A percentile compares a stretch with the other conserved stretches of the same genome.
Conservation (phyloP, 2,113 vertebrate species). For the Platichthys flesus region DNA sequence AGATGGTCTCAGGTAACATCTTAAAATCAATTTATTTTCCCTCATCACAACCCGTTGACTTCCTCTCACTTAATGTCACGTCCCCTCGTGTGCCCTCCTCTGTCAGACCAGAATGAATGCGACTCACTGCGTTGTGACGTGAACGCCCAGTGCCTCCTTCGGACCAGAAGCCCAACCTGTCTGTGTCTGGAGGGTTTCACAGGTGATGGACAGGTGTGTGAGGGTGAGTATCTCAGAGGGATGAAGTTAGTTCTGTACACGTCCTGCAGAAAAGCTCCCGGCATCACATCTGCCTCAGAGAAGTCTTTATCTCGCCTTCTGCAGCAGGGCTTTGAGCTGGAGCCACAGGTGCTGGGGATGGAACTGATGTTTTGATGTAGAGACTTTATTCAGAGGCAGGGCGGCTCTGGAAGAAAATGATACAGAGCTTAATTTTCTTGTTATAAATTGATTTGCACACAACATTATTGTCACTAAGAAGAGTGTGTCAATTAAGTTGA, state of each 20-base stretch:
- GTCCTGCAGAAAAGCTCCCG: conserved; percentile 11
- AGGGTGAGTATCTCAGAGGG: conserved; percentile 81
- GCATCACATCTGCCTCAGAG: conserved; percentile 21
- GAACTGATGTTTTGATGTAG: background rate
- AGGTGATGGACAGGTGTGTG: conserved; percentile 84
- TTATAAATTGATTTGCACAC: conserved; percentile 40
- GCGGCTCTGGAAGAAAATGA: conserved; percentile 8
- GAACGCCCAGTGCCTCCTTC: conserved; percentile 82
- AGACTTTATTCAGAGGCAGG: conserved; percentile 7
- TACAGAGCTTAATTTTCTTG: background rate
- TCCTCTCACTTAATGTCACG: background rate
- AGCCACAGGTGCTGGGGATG: background rate
- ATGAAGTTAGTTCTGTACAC: background rate
- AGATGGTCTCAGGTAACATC: conserved; percentile 89
- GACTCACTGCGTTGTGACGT: conserved; percentile 78
- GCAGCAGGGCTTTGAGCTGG: background rate
- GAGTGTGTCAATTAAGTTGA: conserved; percentile 81
- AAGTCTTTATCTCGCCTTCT: conserved; percentile 5
- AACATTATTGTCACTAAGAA: too few species aligned
- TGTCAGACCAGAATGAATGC: conserved; percentile 87
- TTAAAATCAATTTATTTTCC: background rate
- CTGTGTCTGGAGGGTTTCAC: conserved; percentile 87
- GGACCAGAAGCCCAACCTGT: conserved; percentile 80
- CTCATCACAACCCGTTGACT: too few species aligned
- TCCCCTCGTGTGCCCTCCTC: conserved; percentile 26